Base-by-base conservation (phyloP, 1,140 invertebrate genomes). In the Idris sp. region DNA sequence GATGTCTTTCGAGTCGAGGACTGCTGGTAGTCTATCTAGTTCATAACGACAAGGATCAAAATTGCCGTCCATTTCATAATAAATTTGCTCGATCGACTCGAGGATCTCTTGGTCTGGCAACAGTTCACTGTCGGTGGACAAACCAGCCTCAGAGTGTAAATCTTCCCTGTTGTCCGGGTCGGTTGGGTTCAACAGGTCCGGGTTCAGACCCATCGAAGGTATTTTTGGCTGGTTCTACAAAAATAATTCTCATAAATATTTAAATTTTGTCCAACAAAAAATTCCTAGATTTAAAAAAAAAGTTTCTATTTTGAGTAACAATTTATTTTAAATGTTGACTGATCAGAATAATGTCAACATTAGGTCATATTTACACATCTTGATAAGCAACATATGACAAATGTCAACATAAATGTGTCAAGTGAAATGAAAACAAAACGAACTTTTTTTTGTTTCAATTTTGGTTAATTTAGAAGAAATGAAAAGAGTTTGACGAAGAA, bases 41-140 rank as follows among this genome's bases (percentile, higher is more conserved):
- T 93, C 92, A 81, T 92, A 91, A 58, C 91, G 83, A 78, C 90
- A 90, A 0, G 91, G 88, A 86, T 94, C 92, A 82, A 91, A 92
- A 44, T 84, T 82, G 35, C 88, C 88, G 78, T 90, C 86, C 4
- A 83, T 88, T 38, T 85, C 81, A 77, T 92, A 94, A 84, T 93
- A 95, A 74, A 90, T 88, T 16, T 88, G 81, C 78, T 94, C 91
- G 36, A 94, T 93, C 9, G 90, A 90, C 58, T 93, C 91, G 13
- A 95, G 84, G 35, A 94, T 91, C 79, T 94, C 92, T 80, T 93
- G 91, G 81, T 94, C 92, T n/a, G 92, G 75, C 13, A 77, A 11
- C 5, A 72, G 10, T 61, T 77, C 69, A 26, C 59, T 77, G 14
- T 69, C 75, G 1, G 78, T 81, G 0, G 83, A 84, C 6, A 79